Conservation (phyloP, 2,888 invertebrate species). For the Pardosa pseudoannulata region DNA sequence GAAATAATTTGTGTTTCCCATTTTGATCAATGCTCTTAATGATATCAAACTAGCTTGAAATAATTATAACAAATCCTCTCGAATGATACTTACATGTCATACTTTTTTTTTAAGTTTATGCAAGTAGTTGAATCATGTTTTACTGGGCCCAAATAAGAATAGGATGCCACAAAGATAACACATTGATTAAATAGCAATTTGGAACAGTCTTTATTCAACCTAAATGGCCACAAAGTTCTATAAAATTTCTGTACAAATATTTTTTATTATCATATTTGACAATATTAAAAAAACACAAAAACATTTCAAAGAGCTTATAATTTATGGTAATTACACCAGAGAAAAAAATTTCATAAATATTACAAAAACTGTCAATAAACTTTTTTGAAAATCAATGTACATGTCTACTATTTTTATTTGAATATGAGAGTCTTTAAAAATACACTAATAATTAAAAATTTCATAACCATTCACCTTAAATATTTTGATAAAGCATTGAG, state of each 20-base stretch:
- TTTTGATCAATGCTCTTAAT: no score
- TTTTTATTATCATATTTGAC: neutral
- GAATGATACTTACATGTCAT: no score
- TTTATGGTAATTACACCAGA: neutral
- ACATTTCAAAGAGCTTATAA: neutral
- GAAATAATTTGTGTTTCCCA: no score
- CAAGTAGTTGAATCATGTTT: no score
- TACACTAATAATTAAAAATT: slow-evolving; percentile 9
- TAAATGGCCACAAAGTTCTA: slow-evolving; percentile 14
- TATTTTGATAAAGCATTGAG: slow-evolving; percentile 59
- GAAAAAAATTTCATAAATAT: neutral
- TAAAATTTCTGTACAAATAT: slow-evolving; percentile 16
- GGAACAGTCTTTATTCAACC: slow-evolving; percentile 2
- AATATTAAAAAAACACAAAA: neutral
- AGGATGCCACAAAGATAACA: no score
- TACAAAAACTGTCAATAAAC: neutral
- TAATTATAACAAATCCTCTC: no score
- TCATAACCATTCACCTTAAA: slow-evolving; percentile 59
- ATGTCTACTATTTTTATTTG: neutral
- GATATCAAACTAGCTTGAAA: no score
- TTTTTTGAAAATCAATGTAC: neutral
- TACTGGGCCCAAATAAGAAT: no score
- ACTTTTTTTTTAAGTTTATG: no score
- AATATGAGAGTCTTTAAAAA: neutral
- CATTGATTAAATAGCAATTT: no score